Base-by-base conservation (phyloP, 2,797 vertebrate species). In the Lepidocolaptes lacrymiger region DNA sequence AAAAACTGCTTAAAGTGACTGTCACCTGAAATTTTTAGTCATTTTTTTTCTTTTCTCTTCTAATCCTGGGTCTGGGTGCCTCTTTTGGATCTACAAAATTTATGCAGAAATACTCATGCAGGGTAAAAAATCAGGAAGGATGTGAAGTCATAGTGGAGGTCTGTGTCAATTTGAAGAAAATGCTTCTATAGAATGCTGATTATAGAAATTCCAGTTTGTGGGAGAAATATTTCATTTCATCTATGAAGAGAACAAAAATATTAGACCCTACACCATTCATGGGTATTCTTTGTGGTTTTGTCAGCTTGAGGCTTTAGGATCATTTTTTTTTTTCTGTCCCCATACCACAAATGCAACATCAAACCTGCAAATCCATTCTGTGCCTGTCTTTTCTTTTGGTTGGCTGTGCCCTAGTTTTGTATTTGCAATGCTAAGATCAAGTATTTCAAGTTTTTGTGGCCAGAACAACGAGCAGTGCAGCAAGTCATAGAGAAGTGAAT, bases 71-170 rank as follows among this genome's bases (percentile, higher is more conserved):
- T 77, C 16, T 14, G 13, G 32, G 19, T 49, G 9, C 17, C 10
- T 74, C 8, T 78, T 32, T 27, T 64, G 5, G 2, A 6, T 36
- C 6, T 36, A 18, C 12, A 9, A 46, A 71, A 10, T 32, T 61
- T 18, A 23, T 54, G 6, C 22, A 75, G 43, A n/a, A 54, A 46
- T 72, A 26, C 0, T 1, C 0, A 1, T 20, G 19, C 3, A 36
- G 15, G 41, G 7, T 30, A 30, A 87, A 66, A 36, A 78, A 36
- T 58, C 22, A 41, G 26, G 8, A 71, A 44, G 34, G 55, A 30
- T 3, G 5, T 73, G 12, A 52, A 41, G 13, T 77, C 71, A n/a
- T 2, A 20, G 9, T 3, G 1, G 36, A 5, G 34, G 8, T 43
- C 54, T 59, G 1, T 59, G 20, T 46, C 0, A 1, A 43, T 49